Evolutionary conservation across 2,797 vertebrate genomes (phyloP).

Genomic region (Hyperoplus lanceolatus): DNA sequence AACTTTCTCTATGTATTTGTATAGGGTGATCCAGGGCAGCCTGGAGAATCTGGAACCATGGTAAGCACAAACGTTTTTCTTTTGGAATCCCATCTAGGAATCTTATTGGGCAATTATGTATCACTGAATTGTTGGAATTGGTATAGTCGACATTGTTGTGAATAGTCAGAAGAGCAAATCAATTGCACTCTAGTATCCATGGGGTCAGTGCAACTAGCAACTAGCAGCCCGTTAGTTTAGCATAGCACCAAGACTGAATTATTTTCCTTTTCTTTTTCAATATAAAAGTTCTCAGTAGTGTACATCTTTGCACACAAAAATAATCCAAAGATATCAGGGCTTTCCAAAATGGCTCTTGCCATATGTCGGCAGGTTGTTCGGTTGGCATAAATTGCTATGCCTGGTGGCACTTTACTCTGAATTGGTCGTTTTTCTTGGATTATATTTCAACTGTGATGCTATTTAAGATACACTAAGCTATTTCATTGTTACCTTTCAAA

Average conservation of each 20-base stretch:
- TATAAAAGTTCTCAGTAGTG: background rate
- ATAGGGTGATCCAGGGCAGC: constrained; percentile 93
- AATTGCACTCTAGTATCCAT: background rate
- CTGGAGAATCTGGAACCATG: constrained; percentile 90
- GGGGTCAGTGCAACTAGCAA: background rate
- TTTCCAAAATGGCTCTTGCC: background rate
- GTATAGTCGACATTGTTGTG: background rate
- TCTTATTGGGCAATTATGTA: background rate
- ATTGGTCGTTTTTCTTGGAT: too few relatives aligned
- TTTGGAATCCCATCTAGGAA: background rate
- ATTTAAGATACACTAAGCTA: constrained; percentile 20
- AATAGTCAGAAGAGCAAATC: background rate
- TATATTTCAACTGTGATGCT: constrained; percentile 4
- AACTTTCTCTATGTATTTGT: constrained; percentile 49
- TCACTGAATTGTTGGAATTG: background rate
- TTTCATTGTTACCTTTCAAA: too few relatives aligned
- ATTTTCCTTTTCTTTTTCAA: background rate
- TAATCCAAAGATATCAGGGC: background rate
- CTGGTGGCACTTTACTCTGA: too few relatives aligned
- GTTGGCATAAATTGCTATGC: background rate
- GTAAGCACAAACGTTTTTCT: constrained; percentile 80
- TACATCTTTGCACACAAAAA: background rate
- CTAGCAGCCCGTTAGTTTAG: background rate
- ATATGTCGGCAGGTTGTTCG: background rate
- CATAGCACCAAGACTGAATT: background rate